phyloP scores from a whole-genome alignment of 2,797 vertebrate genomes.

The Oryzias dopingdopingensis region DNA sequence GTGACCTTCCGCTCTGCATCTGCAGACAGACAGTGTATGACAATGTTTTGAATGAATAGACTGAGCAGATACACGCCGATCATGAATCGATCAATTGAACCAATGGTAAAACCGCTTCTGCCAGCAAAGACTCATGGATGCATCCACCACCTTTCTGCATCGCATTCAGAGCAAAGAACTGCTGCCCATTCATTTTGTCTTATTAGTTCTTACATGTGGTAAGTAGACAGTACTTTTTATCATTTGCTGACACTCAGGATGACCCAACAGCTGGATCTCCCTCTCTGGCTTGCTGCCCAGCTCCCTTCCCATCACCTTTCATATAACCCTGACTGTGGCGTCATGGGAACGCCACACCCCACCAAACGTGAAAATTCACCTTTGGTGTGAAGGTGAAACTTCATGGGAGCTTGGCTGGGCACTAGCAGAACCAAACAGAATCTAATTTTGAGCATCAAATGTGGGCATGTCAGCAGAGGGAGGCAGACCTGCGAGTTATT shows the following conservation, averaged over 20 bases:
- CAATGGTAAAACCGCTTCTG: neutral
- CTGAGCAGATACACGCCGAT: too few relatives aligned
- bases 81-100: too few relatives aligned
- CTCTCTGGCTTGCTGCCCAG: conserved; percentile 41
- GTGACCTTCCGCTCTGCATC: too few relatives aligned
- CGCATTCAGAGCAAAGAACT: neutral
- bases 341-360: conserved; percentile 11
- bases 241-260: conserved; percentile 9
- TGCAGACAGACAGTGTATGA: too few relatives aligned
- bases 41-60: too few relatives aligned
- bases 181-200: too few relatives aligned
- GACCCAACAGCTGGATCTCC: conserved; percentile 25
- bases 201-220: neutral
- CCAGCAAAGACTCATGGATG: neutral
- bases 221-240: neutral
- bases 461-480: too few relatives aligned
- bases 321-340: conserved; percentile 38
- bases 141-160: neutral
- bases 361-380: conserved; percentile 21
- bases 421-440: too few relatives aligned
- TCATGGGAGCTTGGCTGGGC: neutral
- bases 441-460: too few relatives aligned
- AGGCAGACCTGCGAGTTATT: too few relatives aligned
- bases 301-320: conserved; percentile 33
- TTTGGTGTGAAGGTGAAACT: conserved; percentile 61